Evolutionary conservation across 1,140 invertebrate genomes (phyloP).

Genomic region (Babylonia areolata): DNA sequence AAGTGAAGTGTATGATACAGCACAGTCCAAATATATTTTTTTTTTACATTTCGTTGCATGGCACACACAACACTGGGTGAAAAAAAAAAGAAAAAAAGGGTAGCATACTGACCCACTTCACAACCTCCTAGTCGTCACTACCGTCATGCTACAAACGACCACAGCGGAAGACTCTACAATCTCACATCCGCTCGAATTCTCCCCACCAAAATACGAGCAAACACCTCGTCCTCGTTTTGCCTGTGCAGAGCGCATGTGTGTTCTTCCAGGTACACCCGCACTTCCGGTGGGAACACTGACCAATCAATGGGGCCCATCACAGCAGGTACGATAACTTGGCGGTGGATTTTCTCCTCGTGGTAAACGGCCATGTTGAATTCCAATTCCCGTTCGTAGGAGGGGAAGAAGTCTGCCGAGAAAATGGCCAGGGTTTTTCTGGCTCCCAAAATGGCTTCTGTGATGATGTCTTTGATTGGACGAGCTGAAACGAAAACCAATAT

Average conservation of each 20-base stretch:
- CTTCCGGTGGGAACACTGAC: constrained; percentile 2
- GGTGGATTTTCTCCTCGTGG: constrained; percentile 5
- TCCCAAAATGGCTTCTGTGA: neutral
- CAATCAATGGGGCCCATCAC: neutral
- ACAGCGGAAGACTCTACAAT: too few relatives aligned
- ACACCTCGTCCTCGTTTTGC: neutral
- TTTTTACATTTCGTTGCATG: too few relatives aligned
- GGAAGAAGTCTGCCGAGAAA: neutral
- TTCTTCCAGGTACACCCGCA: constrained; percentile 18
- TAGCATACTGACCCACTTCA: too few relatives aligned
- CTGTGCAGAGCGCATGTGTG: neutral
- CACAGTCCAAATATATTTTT: too few relatives aligned
- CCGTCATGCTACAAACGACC: too few relatives aligned
- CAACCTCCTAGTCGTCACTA: too few relatives aligned
- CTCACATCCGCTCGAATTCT: neutral
- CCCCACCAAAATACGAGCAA: neutral
- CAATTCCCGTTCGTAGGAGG: constrained; percentile 7
- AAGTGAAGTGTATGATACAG: too few relatives aligned
- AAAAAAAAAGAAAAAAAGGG: too few relatives aligned
- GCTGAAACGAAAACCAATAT: neutral
- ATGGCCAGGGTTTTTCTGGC: constrained; percentile 5
- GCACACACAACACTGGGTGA: too few relatives aligned
- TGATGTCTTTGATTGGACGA: constrained; percentile 15
- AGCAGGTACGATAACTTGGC: neutral
- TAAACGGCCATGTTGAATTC: constrained; percentile 34